A percentile compares a stretch with the other conserved stretches of the same genome.
These are phyloP conservation scores for Sebastes elongatus DNA, from an alignment of 2,797 vertebrate species.

Conservation along the genomic window DNA sequence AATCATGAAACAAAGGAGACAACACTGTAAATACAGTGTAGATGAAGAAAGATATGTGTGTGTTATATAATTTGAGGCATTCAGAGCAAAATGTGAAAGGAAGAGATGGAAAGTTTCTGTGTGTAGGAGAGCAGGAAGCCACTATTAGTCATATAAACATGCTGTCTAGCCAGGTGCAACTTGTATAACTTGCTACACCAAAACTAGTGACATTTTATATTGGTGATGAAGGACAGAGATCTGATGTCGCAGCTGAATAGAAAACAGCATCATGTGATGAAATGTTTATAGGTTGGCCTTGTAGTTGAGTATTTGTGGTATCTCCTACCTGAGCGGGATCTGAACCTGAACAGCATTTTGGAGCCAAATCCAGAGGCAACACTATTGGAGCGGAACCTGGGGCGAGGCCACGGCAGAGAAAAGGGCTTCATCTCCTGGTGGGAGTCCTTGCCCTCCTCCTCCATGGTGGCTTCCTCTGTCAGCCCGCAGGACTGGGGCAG, in stretches of 20 bases:
- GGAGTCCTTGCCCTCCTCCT: constrained; percentile 58
- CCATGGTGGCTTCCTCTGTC: constrained; percentile 56
- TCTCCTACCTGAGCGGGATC: constrained; percentile 78
- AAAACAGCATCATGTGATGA: background rate
- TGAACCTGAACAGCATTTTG: constrained; percentile 74
- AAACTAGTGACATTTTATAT: background rate
- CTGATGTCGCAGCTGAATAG: background rate
- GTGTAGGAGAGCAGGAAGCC: constrained; percentile 21
- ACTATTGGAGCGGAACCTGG: constrained; percentile 78
- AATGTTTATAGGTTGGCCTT: background rate
- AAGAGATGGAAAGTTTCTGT: background rate
- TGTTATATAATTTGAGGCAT: background rate
- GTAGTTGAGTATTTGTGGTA: background rate
- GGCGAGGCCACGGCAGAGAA: constrained; percentile 43
- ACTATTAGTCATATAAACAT: constrained; percentile 13
- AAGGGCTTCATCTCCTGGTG: constrained; percentile 59
- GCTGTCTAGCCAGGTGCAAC: background rate
- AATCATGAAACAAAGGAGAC: background rate
- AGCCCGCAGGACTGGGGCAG: background rate
- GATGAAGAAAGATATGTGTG: background rate
- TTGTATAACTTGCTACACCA: background rate
- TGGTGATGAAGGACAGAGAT: background rate
- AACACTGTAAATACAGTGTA: background rate
- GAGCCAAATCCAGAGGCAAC: constrained; percentile 78
- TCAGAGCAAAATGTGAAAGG: background rate